Evolutionary conservation across 1,140 invertebrate genomes (phyloP).

Genomic region (Campoletis sonorensis): DNA sequence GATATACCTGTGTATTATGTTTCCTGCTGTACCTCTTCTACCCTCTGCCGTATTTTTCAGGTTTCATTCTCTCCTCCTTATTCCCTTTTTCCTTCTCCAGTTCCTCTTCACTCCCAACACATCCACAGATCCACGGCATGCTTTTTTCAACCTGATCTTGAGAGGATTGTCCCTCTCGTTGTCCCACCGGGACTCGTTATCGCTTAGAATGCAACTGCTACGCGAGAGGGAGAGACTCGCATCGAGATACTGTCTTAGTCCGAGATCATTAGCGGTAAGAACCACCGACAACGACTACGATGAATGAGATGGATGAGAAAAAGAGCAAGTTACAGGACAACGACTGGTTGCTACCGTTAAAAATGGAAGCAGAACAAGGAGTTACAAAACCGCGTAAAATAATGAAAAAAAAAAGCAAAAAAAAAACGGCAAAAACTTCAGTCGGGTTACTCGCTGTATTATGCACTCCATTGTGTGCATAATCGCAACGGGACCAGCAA

Average conservation of each 20-base stretch:
- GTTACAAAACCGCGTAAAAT: conserved; percentile 9
- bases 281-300: conserved; percentile 32
- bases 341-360: conserved; percentile 15
- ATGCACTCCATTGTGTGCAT: conserved; percentile 34
- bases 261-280: conserved; percentile 50
- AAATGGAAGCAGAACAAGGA: conserved; percentile 12
- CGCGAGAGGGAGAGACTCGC: background rate
- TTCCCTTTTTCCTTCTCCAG: too few species aligned
- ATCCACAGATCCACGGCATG: background rate
- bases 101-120: background rate
- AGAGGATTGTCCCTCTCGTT: conserved; percentile 40
- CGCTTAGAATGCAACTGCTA: conserved; percentile 36
- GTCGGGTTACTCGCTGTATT: conserved; percentile 37
- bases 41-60: conserved; percentile 5
- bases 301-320: conserved; percentile 27
- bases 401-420: conserved; percentile 38
- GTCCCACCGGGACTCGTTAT: conserved; percentile 51
- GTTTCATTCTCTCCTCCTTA: background rate
- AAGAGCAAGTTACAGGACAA: background rate
- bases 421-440: background rate
- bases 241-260: conserved; percentile 27
- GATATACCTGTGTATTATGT: background rate
- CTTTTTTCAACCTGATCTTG: conserved; percentile 32
- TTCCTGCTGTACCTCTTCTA: background rate
- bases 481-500: conserved; percentile 35